Conservation (phyloP, 1,140 invertebrate genomes). For the Leptestheria dahalacensis region DNA sequence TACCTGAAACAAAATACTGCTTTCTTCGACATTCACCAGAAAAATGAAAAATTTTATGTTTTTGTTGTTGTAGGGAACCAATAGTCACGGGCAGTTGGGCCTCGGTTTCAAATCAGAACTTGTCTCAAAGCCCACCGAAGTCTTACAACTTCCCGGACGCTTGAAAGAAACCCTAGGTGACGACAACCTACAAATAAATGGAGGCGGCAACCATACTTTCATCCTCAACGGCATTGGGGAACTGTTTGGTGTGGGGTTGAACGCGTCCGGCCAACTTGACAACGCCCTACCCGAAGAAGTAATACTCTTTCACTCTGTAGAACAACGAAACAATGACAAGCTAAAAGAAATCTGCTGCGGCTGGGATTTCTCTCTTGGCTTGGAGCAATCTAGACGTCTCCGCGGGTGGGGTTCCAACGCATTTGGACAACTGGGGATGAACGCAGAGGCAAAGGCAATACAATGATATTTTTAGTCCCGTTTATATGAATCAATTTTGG, state of each 20-base stretch:
- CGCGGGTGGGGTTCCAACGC: slow-evolving; percentile 60
- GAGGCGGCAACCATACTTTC: slow-evolving; percentile 59
- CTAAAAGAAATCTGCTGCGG: slow-evolving; percentile 3
- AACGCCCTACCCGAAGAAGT: neutral
- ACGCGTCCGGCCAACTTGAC: neutral
- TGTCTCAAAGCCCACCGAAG: slow-evolving; percentile 39
- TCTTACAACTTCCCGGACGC: slow-evolving; percentile 26
- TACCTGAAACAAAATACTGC: neutral
- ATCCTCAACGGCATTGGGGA: slow-evolving; percentile 42
- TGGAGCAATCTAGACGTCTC: slow-evolving; percentile 40
- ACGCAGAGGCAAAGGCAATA: neutral
- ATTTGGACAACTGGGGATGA: slow-evolving; percentile 48
- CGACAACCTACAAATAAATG: slow-evolving; percentile 42
- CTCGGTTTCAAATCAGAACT: slow-evolving; percentile 48
- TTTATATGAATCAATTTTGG: no score
- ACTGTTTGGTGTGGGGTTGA: slow-evolving; percentile 15
- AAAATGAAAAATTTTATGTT: slow-evolving; percentile 8
- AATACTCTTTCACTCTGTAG: neutral
- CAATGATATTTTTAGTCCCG: no score
- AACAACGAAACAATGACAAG: neutral
- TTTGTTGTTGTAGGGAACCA: slow-evolving; percentile 48
- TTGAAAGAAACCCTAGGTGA: slow-evolving; percentile 28
- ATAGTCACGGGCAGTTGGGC: slow-evolving; percentile 66
- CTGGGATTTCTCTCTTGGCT: slow-evolving; percentile 16
- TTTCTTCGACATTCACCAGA: slow-evolving; percentile 1